These are phyloP conservation scores for Bombus ignitus DNA, from an alignment of 1,140 invertebrate species.

Conservation along the genomic window DNA sequence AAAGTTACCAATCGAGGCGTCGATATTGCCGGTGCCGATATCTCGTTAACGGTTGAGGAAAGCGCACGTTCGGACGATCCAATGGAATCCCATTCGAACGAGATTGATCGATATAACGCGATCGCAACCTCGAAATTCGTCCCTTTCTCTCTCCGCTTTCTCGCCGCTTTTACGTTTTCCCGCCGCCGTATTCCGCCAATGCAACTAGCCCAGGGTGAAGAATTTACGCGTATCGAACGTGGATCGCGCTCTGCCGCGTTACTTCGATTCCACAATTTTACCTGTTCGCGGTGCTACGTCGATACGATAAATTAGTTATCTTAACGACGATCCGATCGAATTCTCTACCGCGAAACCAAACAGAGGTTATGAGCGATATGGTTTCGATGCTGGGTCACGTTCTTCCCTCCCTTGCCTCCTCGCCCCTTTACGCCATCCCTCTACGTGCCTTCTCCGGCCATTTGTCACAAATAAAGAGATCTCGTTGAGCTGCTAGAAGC, in stretches of 20 bases:
- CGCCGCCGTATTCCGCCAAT: background rate
- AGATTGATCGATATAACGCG: background rate
- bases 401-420: background rate
- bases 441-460: background rate
- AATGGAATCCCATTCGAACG: too few relatives aligned
- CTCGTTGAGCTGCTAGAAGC: constrained; percentile 9
- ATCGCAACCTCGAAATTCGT: background rate
- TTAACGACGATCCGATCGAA: constrained; percentile 41
- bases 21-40: constrained; percentile 47
- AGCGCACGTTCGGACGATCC: too few relatives aligned
- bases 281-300: background rate
- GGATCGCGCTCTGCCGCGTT: background rate
- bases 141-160: background rate
- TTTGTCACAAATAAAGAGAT: constrained; percentile 46
- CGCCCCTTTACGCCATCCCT: too few relatives aligned
- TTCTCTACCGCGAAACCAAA: constrained; percentile 15
- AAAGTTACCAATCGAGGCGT: background rate
- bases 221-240: too few relatives aligned
- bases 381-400: constrained; percentile 3
- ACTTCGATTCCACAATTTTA: background rate
- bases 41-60: too few relatives aligned
- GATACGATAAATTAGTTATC: constrained; percentile 46
- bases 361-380: constrained; percentile 44
- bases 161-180: background rate
- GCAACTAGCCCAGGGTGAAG: background rate